Percentiles rank a stretch among this genome's conserved stretches.
phyloP scores from a whole-genome alignment of 2,113 vertebrate species.

The Colossoma macropomum region DNA sequence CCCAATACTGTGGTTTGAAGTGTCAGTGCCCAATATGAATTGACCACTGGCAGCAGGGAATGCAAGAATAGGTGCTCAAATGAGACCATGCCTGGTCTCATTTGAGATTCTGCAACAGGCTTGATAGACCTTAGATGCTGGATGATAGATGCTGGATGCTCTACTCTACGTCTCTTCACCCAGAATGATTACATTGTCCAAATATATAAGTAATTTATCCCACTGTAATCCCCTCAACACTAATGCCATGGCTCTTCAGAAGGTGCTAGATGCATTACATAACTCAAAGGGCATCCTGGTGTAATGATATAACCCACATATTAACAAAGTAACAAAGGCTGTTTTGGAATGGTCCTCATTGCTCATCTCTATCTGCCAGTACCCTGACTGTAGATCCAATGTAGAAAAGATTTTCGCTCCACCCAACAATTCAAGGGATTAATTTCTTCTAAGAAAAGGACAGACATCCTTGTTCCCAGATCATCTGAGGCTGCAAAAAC shows the following conservation, averaged over 20 bases:
- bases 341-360: not conserved
- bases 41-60: too few species aligned
- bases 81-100: too few species aligned
- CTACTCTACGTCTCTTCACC: not conserved
- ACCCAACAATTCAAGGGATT: slow-evolving; percentile 14
- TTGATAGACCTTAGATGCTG: not conserved
- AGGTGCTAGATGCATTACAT: not conserved
- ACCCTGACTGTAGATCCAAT: slow-evolving; percentile 2
- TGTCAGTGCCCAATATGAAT: too few species aligned
- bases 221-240: not conserved
- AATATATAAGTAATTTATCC: too few species aligned
- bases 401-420: not conserved
- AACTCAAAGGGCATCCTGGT: not conserved
- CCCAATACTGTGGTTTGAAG: too few species aligned
- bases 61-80: too few species aligned
- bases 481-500: slow-evolving; percentile 16
- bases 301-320: not conserved
- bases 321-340: slow-evolving; percentile 6
- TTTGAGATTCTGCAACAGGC: not conserved
- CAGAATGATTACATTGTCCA: not conserved
- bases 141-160: not conserved
- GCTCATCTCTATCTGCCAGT: not conserved
- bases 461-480: not conserved
- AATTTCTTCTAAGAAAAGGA: not conserved
- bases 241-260: not conserved